phyloP scores from a whole-genome alignment of 2,888 invertebrate genomes.

The Cordilura impudica region DNA sequence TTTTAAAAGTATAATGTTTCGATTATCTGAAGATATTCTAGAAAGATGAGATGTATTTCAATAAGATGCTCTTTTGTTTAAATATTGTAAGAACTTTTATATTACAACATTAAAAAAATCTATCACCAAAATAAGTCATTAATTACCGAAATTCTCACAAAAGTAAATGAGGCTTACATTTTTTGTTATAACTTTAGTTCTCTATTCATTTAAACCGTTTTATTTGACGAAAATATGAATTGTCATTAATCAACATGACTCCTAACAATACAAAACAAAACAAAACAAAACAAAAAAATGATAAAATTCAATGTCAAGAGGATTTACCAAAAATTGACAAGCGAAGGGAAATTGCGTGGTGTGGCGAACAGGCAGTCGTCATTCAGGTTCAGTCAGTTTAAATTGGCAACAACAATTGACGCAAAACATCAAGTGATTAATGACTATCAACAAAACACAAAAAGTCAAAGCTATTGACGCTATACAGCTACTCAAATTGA shows the following conservation, averaged over 20 bases:
- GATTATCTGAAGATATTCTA: no score
- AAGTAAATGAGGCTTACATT: constrained; percentile 18
- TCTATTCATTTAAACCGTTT: constrained; percentile 44
- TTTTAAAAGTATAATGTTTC: no score
- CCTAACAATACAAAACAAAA: constrained; percentile 41
- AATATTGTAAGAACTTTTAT: no score
- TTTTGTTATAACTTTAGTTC: no score
- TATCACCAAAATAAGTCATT: constrained; percentile 22
- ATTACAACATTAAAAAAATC: no score
- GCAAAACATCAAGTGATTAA: constrained; percentile 64
- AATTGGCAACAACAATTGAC: constrained; percentile 62
- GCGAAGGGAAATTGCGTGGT: constrained; percentile 18
- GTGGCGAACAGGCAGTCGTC: background rate
- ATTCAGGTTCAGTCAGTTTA: constrained; percentile 54
- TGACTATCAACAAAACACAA: constrained; percentile 64
- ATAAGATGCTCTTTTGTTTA: no score
- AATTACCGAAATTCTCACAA: constrained; percentile 27
- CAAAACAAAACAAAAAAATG: background rate
- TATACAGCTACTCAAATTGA: constrained; percentile 33
- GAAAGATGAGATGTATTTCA: no score
- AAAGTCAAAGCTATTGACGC: constrained; percentile 48
- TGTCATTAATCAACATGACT: constrained; percentile 66
- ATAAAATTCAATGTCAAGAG: constrained; percentile 61
- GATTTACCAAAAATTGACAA: constrained; percentile 41
- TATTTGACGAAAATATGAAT: constrained; percentile 63